phyloP scores from a whole-genome alignment of 2,797 vertebrate species.

The Tangara arthus region DNA sequence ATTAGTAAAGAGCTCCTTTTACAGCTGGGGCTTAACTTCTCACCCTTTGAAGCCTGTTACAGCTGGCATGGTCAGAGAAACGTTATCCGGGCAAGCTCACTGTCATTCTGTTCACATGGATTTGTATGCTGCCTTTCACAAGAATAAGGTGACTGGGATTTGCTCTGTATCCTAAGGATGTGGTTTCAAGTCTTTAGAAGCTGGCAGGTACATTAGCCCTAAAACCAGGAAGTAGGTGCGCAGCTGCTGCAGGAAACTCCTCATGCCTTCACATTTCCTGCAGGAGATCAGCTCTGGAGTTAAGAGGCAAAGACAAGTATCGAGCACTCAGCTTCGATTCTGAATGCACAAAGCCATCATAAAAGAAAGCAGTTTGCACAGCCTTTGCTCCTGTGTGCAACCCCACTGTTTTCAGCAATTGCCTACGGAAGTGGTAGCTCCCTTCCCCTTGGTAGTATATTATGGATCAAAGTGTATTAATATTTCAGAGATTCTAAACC shows the following conservation, averaged over 20 bases:
- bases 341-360: not conserved
- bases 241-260: not conserved
- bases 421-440: not conserved
- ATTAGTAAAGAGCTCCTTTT: not conserved
- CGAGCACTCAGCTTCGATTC: rapidly evolving
- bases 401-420: not conserved
- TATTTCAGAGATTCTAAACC: not conserved
- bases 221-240: not conserved
- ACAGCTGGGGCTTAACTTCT: not conserved
- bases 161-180: not conserved
- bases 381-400: not conserved
- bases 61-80: not conserved
- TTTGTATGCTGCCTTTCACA: not conserved
- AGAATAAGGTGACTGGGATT: not conserved
- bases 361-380: not conserved
- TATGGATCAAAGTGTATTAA: not conserved
- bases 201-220: not conserved
- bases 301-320: not conserved
- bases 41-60: not conserved
- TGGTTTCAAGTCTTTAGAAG: not conserved
- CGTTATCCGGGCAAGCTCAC: not conserved
- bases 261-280: not conserved
- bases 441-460: not conserved
- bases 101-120: not conserved
- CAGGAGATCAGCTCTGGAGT: not conserved